phyloP scores from a whole-genome alignment of 2,797 vertebrate species.

The Macropodus opercularis region DNA sequence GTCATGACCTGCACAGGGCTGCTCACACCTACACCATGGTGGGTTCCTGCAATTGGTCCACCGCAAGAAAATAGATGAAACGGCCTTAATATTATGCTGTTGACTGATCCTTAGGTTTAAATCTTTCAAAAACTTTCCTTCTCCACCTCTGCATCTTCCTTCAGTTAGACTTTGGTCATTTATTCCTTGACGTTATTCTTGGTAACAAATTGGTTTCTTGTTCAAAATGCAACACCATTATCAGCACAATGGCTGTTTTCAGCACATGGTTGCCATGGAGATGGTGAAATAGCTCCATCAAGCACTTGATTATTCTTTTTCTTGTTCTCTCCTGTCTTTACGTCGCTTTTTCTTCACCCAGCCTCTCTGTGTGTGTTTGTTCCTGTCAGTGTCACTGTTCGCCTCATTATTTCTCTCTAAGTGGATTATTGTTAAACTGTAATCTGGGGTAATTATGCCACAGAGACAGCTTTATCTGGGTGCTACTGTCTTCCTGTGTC shows the following conservation, averaged over 20 bases:
- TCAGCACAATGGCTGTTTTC: constrained; percentile 57
- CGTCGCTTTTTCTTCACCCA: constrained; percentile 12
- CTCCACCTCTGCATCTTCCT: neutral
- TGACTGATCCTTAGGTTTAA: neutral
- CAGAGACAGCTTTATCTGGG: constrained; percentile 47
- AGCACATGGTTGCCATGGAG: constrained; percentile 78
- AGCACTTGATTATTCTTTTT: constrained; percentile 54
- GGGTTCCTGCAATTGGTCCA: constrained; percentile 50
- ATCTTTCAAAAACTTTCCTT: neutral
- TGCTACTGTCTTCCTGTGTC: constrained; percentile 28
- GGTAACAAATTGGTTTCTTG: constrained; percentile 47
- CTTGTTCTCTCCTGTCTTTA: constrained; percentile 40
- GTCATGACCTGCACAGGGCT: constrained; percentile 93
- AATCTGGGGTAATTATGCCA: constrained; percentile 55
- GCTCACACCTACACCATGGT: constrained; percentile 98
- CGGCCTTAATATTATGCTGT: neutral
- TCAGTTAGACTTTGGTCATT: constrained; percentile 13
- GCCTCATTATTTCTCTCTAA: constrained; percentile 33
- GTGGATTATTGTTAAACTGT: constrained; percentile 58
- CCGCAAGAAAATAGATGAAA: constrained; percentile 16
- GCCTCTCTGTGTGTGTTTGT: constrained; percentile 9
- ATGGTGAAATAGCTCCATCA: constrained; percentile 67
- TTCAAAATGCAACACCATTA: constrained; percentile 46
- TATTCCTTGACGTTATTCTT: constrained; percentile 32
- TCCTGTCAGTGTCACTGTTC: constrained; percentile 13